A percentile compares a stretch with the other conserved stretches of the same genome.
Evolutionary conservation across 1,140 invertebrate species (phyloP).

Genomic region (Pentalonia nigronervosa): DNA sequence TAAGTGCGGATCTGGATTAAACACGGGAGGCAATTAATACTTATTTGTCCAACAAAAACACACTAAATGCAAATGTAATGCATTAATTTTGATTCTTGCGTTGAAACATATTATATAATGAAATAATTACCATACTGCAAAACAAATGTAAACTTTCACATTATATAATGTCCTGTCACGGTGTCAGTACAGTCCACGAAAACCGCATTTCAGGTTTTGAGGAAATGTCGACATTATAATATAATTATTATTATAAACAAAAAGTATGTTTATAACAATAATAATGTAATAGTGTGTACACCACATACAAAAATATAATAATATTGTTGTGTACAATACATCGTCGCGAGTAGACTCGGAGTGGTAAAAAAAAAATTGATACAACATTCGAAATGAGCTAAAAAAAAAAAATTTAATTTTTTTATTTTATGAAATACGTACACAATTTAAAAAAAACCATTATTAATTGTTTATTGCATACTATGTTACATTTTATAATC

Average conservation of each 20-base stretch:
- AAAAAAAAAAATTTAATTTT: no score
- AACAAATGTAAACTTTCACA: background rate
- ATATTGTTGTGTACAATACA: background rate
- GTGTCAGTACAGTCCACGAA: background rate
- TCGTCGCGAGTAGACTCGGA: background rate
- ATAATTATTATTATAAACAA: background rate
- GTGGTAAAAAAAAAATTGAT: background rate
- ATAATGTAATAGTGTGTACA: background rate
- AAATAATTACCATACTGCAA: background rate
- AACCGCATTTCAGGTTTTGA: background rate
- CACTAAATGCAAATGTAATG: background rate
- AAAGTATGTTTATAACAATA: background rate
- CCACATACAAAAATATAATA: background rate
- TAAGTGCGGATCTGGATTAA: slow-evolving; percentile 45
- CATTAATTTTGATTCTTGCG: background rate
- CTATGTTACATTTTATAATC: no score
- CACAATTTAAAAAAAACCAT: no score
- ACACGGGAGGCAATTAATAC: slow-evolving; percentile 29
- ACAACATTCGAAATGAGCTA: background rate
- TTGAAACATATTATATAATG: background rate
- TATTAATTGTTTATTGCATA: no score
- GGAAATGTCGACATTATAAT: background rate
- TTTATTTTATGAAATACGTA: no score
- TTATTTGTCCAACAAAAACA: slow-evolving; percentile 1
- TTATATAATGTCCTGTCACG: background rate